phyloP scores from a whole-genome alignment of 37 sponge, comb jelly and placozoan species.

The Halisarca cf. caerulea region DNA sequence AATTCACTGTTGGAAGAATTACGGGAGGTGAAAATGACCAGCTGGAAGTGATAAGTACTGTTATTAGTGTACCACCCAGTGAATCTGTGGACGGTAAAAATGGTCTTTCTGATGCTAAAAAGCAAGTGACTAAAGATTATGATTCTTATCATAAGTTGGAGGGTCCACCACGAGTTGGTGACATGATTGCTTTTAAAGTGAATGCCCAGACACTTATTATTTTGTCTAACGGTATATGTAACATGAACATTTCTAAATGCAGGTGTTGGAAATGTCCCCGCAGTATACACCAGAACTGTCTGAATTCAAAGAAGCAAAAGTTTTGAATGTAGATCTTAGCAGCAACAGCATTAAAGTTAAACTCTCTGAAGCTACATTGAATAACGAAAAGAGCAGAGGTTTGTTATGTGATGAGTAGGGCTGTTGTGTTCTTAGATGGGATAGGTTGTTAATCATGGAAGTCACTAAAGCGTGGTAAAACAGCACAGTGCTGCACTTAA shows the following conservation, averaged over 20 bases:
- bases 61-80: background rate
- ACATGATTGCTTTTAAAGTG: conserved; percentile 15
- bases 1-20: background rate
- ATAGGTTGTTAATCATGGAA: no score
- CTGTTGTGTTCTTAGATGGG: no score
- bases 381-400: conserved; percentile 12
- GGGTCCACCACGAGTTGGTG: conserved; percentile 14
- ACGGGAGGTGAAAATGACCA: background rate
- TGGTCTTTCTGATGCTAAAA: background rate
- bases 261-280: conserved; percentile 17
- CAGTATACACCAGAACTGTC: conserved; percentile 15
- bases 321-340: background rate
- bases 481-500: no score
- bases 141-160: background rate
- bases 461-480: no score
- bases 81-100: background rate
- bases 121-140: background rate
- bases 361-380: background rate
- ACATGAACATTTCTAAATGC: background rate
- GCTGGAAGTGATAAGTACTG: background rate
- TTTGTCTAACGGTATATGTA: background rate
- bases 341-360: background rate
- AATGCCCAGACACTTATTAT: background rate
- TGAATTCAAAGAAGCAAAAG: conserved; percentile 5
- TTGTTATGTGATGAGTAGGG: background rate